Evolutionary conservation across 1,140 invertebrate genomes (phyloP).

Genomic region (Bilobella aurantiaca): DNA sequence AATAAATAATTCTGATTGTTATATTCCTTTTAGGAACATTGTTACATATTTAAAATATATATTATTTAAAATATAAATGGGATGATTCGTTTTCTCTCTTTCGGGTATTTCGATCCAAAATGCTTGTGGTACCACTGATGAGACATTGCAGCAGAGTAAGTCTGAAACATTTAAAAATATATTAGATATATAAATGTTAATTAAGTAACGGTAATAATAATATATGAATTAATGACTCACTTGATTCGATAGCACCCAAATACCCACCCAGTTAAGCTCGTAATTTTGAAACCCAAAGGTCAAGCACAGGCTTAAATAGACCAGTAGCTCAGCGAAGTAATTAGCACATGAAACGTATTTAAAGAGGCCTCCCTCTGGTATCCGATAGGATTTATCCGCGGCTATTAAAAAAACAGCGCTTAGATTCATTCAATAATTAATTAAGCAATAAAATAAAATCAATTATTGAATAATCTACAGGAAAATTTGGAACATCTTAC

Average conservation of each 20-base stretch:
- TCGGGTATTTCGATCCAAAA: slow-evolving; percentile 3
- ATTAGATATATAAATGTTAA: background rate
- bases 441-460: no score
- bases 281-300: background rate
- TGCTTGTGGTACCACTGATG: slow-evolving; percentile 3
- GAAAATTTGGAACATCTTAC: no score
- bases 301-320: background rate
- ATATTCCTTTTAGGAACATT: background rate
- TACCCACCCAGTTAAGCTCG: background rate
- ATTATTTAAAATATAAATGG: background rate
- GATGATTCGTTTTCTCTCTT: background rate
- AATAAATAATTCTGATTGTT: background rate
- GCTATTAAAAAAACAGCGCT: background rate
- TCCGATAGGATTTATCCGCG: background rate
- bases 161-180: background rate
- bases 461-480: no score
- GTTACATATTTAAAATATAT: background rate
- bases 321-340: background rate
- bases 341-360: slow-evolving; percentile 6
- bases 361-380: background rate
- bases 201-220: no score
- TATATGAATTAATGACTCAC: background rate
- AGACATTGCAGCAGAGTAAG: background rate
- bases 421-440: no score
- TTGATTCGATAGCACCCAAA: slow-evolving; percentile 6